Percentiles rank a stretch among this genome's conserved stretches.
Evolutionary conservation across 2,113 vertebrate species (phyloP).

Genomic region (Peromyscus leucopus): DNA sequence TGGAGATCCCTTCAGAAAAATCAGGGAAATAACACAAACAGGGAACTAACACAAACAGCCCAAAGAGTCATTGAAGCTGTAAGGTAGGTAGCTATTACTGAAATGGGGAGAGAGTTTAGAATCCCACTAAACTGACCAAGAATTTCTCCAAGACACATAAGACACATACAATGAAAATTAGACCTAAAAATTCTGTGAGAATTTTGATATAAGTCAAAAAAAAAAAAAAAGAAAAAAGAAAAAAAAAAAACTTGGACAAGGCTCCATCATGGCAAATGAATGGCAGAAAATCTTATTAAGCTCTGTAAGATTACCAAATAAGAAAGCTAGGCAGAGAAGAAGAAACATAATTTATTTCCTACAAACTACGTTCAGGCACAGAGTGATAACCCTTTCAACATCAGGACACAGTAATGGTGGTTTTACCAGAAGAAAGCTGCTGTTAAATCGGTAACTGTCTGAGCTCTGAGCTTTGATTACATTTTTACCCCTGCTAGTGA

Average conservation of each 20-base stretch:
- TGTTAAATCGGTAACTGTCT: slow-evolving; percentile 60
- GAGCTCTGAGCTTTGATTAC: not conserved
- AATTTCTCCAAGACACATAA: slow-evolving; percentile 45
- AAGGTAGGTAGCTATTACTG: slow-evolving; percentile 29
- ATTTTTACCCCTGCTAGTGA: slow-evolving; percentile 32
- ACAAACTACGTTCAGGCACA: slow-evolving; percentile 69
- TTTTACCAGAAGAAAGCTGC: slow-evolving; percentile 31
- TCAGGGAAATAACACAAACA: not conserved
- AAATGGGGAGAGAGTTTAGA: slow-evolving; percentile 35
- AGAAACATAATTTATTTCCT: slow-evolving; percentile 75
- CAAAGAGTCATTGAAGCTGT: slow-evolving; percentile 23
- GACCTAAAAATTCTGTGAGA: slow-evolving; percentile 62
- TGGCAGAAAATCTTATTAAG: slow-evolving; percentile 78
- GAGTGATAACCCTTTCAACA: slow-evolving; percentile 42
- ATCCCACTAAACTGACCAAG: not conserved
- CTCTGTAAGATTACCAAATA: slow-evolving; percentile 64
- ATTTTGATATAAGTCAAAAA: slow-evolving; percentile 63
- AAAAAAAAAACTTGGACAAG: slow-evolving; percentile 50
- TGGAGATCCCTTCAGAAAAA: slow-evolving; percentile 21
- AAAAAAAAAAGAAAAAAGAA: not conserved
- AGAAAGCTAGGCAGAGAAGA: slow-evolving; percentile 43
- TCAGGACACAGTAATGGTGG: slow-evolving; percentile 56
- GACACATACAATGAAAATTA: slow-evolving; percentile 70
- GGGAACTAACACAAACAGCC: not conserved
- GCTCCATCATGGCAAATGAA: slow-evolving; percentile 72